Percentiles rank a stretch among this genome's conserved stretches.
phyloP scores from a whole-genome alignment of 2,797 vertebrate species.

The Crocidura indochinensis region DNA sequence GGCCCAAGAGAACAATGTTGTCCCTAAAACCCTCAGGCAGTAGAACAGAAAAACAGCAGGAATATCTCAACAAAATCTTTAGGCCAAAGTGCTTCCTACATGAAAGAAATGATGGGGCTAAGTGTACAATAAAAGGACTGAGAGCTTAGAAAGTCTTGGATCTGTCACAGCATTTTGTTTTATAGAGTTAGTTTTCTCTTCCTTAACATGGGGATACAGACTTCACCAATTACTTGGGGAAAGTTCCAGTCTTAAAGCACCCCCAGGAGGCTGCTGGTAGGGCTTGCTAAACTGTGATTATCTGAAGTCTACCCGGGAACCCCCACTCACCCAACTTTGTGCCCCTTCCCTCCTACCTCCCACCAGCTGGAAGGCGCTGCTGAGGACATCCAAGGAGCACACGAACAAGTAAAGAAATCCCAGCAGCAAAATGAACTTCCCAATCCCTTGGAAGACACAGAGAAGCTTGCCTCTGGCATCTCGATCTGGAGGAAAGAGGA shows the following conservation, averaged over 20 bases:
- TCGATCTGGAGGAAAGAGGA: conserved; percentile 90
- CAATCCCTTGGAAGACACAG: conserved; percentile 89
- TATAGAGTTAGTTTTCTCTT: background rate
- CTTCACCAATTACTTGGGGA: background rate
- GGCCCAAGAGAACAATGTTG: background rate
- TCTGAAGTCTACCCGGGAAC: background rate
- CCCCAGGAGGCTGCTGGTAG: background rate
- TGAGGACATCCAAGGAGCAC: conserved; percentile 97
- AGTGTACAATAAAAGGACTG: background rate
- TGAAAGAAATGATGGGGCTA: too few relatives aligned
- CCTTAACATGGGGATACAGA: background rate
- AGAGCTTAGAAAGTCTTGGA: background rate
- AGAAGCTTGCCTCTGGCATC: conserved; percentile 93
- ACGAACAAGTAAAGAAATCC: conserved; percentile 97
- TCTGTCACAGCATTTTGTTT: background rate
- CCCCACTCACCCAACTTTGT: too few relatives aligned
- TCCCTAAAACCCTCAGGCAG: background rate
- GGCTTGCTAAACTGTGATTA: background rate
- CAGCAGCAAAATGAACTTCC: conserved; percentile 92
- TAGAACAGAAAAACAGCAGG: background rate
- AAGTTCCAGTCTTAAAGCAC: background rate
- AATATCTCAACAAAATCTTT: background rate
- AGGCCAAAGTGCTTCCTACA: conserved; percentile 36
- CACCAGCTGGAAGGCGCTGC: conserved; percentile 97
- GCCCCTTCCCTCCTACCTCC: conserved; percentile 92